Percentiles rank a stretch among this genome's conserved stretches.
phyloP scores from a whole-genome alignment of 2,888 invertebrate genomes.

The Clistopyga incitator region DNA sequence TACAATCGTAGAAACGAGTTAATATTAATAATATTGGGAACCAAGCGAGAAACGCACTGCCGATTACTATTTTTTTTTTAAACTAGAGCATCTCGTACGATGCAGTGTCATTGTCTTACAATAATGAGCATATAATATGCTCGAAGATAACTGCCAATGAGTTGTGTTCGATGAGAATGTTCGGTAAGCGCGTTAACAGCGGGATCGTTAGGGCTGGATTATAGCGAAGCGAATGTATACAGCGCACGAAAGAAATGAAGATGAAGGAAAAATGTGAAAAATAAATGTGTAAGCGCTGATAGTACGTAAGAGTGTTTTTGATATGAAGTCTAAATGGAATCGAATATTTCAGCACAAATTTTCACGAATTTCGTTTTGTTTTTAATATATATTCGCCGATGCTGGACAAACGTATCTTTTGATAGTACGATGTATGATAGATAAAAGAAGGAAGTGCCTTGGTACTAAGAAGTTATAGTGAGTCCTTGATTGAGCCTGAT shows the following conservation, averaged over 20 bases:
- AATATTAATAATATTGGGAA: slow-evolving; percentile 67
- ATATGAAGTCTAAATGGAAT: slow-evolving; percentile 35
- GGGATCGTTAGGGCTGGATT: slow-evolving; percentile 49
- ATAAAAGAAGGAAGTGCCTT: slow-evolving; percentile 36
- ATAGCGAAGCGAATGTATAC: slow-evolving; percentile 20
- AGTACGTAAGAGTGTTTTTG: slow-evolving; percentile 52
- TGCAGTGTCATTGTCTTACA: slow-evolving; percentile 54
- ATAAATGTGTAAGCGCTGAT: slow-evolving; percentile 33
- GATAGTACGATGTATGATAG: slow-evolving; percentile 45
- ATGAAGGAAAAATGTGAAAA: slow-evolving; percentile 29
- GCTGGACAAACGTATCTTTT: slow-evolving; percentile 37
- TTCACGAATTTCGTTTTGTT: slow-evolving; percentile 56
- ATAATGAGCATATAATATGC: slow-evolving; percentile 44
- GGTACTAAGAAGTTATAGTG: slow-evolving; percentile 30
- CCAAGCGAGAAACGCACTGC: slow-evolving; percentile 65
- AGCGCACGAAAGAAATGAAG: slow-evolving; percentile 12
- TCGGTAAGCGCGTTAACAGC: slow-evolving; percentile 32
- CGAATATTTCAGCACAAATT: slow-evolving; percentile 53
- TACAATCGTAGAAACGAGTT: slow-evolving; percentile 77
- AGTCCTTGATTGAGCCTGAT: slow-evolving; percentile 37
- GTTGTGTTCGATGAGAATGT: slow-evolving; percentile 46
- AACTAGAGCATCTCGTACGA: slow-evolving; percentile 43
- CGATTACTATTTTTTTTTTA: slow-evolving; percentile 63
- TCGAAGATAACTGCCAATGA: slow-evolving; percentile 61
- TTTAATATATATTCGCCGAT: slow-evolving; percentile 62